Evolutionary conservation across 1,140 invertebrate species (phyloP).

Genomic region (Diachasmimorpha longicaudata): DNA sequence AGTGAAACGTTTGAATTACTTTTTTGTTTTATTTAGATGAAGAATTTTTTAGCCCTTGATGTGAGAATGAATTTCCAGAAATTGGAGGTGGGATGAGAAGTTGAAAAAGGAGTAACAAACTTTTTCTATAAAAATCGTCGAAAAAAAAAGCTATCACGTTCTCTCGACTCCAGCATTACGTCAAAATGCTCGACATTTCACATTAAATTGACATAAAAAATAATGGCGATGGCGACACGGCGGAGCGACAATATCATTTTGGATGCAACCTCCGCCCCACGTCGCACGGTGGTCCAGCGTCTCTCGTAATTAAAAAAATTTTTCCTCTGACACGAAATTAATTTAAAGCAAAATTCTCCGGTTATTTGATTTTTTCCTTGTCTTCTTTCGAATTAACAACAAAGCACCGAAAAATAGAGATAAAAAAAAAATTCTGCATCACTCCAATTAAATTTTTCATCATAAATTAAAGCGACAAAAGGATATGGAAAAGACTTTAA

Average conservation of each 20-base stretch:
- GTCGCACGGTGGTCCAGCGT: neutral
- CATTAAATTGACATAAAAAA: neutral
- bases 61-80: no score
- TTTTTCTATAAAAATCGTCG: no score
- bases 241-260: neutral
- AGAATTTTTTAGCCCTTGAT: no score
- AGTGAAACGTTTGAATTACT: no score
- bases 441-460: neutral
- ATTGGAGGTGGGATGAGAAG: no score
- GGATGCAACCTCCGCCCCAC: neutral
- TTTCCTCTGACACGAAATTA: neutral
- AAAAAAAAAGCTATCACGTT: neutral
- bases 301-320: neutral
- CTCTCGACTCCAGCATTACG: neutral
- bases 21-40: no score
- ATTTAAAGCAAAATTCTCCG: neutral
- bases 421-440: neutral
- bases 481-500: constrained; percentile 19
- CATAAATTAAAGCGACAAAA: neutral
- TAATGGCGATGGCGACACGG: neutral
- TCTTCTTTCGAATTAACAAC: neutral
- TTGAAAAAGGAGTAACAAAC: no score
- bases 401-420: neutral
- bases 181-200: neutral
- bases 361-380: neutral